phyloP scores from a whole-genome alignment of 2,113 vertebrate species.

The Toxotes chatareus region DNA sequence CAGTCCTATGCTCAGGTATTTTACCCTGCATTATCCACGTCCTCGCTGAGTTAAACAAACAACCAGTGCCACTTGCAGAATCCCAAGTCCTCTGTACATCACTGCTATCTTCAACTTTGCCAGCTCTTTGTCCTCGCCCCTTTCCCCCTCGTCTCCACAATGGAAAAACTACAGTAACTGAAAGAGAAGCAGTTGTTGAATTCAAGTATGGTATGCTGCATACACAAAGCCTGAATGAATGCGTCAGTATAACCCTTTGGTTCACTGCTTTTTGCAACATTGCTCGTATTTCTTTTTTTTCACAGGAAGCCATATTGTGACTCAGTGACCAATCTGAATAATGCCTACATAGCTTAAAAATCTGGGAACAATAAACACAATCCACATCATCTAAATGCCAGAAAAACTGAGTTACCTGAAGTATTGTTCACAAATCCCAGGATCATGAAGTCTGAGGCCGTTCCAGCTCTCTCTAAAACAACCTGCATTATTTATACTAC shows the following conservation, averaged over 20 bases:
- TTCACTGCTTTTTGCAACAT: slow-evolving; percentile 39
- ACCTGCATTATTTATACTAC: slow-evolving; percentile 34
- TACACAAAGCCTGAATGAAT: slow-evolving; percentile 49
- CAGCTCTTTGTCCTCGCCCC: background rate
- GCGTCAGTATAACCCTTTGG: slow-evolving; percentile 47
- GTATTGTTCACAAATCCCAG: slow-evolving; percentile 41
- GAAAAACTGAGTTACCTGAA: slow-evolving; percentile 34
- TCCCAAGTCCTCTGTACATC: slow-evolving; percentile 43
- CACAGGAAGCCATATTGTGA: slow-evolving; percentile 9
- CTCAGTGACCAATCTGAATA: slow-evolving; percentile 23
- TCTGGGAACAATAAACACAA: slow-evolving; percentile 26
- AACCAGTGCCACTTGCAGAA: slow-evolving; percentile 54
- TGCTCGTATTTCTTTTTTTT: slow-evolving; percentile 8
- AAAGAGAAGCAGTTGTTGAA: slow-evolving; percentile 62
- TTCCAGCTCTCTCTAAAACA: slow-evolving; percentile 20
- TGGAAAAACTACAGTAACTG: slow-evolving; percentile 41
- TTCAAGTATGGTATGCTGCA: slow-evolving; percentile 71
- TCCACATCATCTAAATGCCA: slow-evolving; percentile 23
- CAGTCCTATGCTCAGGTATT: slow-evolving; percentile 77
- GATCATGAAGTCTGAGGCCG: slow-evolving; percentile 24
- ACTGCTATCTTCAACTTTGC: slow-evolving; percentile 37
- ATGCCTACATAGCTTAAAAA: slow-evolving; percentile 49
- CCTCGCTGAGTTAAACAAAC: slow-evolving; percentile 80
- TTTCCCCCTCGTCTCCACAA: slow-evolving; percentile 13
- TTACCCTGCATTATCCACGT: slow-evolving; percentile 65